Conservation (phyloP, 92 coral and sea anemone genomes). For the Siderastrea siderea region DNA sequence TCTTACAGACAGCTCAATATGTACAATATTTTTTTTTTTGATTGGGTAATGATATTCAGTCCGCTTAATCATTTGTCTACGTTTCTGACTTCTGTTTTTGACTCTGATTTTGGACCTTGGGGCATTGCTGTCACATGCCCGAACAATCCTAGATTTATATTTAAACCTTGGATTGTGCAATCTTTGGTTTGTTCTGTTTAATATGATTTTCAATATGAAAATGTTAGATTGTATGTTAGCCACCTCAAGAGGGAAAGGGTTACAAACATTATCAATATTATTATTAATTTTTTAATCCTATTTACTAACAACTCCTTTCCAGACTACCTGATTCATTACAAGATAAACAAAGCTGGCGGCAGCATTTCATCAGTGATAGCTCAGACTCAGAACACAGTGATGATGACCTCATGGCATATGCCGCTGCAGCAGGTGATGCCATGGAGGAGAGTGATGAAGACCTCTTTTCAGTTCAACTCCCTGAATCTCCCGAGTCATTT, state of each 20-base stretch:
- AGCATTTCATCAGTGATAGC: slow-evolving; percentile 18
- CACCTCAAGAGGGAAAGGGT: background rate
- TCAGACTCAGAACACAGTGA: slow-evolving; percentile 64
- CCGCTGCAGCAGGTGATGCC: slow-evolving; percentile 77
- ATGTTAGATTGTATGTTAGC: background rate
- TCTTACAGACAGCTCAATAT: too few relatives aligned
- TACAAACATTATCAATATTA: background rate
- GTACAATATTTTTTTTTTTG: too few relatives aligned
- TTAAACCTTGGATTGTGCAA: too few relatives aligned
- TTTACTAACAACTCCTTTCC: background rate
- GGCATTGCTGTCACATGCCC: too few relatives aligned
- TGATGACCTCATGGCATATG: slow-evolving; percentile 81
- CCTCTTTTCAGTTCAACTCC: slow-evolving; percentile 75
- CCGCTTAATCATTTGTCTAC: too few relatives aligned
- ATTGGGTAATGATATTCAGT: too few relatives aligned
- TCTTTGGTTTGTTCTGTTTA: too few relatives aligned
- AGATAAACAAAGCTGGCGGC: slow-evolving; percentile 28
- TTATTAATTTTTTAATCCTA: background rate
- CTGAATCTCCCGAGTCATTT: slow-evolving; percentile 48
- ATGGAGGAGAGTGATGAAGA: slow-evolving; percentile 94
- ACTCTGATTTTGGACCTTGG: too few relatives aligned
- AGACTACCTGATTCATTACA: slow-evolving; percentile 9
- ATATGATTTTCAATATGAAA: background rate
- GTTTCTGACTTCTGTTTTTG: too few relatives aligned
- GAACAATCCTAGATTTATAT: too few relatives aligned